These are phyloP conservation scores for Cyprinella venusta DNA, from an alignment of 2,797 vertebrate genomes.

Conservation along the genomic window DNA sequence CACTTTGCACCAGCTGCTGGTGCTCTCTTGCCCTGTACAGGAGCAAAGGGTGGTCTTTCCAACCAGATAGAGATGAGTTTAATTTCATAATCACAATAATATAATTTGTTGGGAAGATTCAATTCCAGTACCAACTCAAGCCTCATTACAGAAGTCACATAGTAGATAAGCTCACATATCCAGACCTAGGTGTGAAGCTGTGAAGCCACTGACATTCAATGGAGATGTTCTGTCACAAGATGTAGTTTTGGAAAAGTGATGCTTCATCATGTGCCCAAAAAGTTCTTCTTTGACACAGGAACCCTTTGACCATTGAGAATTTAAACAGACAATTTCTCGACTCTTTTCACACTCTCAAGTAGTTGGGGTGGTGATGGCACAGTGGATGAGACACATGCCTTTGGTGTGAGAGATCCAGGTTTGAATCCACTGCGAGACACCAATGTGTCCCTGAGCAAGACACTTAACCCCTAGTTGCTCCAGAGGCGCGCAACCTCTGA, in stretches of 20 bases:
- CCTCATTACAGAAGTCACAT: background rate
- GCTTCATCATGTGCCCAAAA: background rate
- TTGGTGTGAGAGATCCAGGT: no score
- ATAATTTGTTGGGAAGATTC: slow-evolving; percentile 36
- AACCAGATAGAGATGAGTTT: slow-evolving; percentile 24
- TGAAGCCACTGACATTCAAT: background rate
- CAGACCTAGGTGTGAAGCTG: background rate
- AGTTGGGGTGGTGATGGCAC: no score
- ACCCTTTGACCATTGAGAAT: background rate
- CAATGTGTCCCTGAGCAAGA: no score
- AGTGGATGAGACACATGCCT: no score
- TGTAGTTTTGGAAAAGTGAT: background rate
- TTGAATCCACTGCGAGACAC: no score
- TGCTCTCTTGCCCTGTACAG: slow-evolving; percentile 26
- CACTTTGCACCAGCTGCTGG: slow-evolving; percentile 22
- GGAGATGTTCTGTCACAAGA: no score
- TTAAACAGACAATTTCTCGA: background rate
- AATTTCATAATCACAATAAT: slow-evolving; percentile 32
- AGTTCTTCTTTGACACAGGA: background rate
- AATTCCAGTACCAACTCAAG: slow-evolving; percentile 7
- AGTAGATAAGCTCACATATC: background rate
- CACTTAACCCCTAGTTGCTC: no score
- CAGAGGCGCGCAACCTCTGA: no score
- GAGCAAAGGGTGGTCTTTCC: slow-evolving; percentile 25
- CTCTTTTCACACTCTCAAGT: background rate